phyloP scores from a whole-genome alignment of 2,113 vertebrate genomes.

The Zosterops pallidus region DNA sequence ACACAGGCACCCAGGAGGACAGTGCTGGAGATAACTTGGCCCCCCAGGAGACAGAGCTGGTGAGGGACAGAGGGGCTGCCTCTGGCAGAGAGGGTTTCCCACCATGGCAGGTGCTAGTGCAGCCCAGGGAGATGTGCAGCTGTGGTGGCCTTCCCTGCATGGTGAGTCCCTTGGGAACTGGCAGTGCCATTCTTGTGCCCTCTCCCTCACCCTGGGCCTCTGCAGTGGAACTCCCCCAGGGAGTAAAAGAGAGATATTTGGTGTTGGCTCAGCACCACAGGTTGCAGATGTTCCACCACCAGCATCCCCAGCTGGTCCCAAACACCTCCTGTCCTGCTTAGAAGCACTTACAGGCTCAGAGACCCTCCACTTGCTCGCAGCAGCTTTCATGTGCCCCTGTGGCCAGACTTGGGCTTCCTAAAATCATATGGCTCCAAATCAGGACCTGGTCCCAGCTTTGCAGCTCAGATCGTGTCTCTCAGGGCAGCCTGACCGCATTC shows the following conservation, averaged over 20 bases:
- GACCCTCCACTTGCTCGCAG: not conserved
- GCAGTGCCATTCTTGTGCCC: not conserved
- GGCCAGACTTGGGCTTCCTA: not conserved
- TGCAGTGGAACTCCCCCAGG: not conserved
- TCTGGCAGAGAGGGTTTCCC: not conserved
- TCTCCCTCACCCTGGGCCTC: rapidly evolving
- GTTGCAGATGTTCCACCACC: not conserved
- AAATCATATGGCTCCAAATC: not conserved
- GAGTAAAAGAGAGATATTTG: not conserved
- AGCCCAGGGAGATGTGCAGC: not conserved
- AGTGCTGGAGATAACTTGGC: not conserved
- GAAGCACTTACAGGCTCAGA: not conserved
- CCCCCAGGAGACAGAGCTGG: not conserved
- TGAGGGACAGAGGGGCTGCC: not conserved
- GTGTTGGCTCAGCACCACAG: not conserved
- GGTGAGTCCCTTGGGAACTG: rapidly evolving
- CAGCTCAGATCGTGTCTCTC: not conserved
- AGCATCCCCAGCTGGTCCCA: not conserved
- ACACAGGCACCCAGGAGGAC: not conserved
- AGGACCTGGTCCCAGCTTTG: not conserved
- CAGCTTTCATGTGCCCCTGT: not conserved
- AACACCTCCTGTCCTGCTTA: not conserved
- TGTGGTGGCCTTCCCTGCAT: not conserved
- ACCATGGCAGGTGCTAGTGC: rapidly evolving
- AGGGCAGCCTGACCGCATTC: not conserved